Base-by-base conservation (phyloP, 2,888 invertebrate species). In the Ernsta delagoae region DNA sequence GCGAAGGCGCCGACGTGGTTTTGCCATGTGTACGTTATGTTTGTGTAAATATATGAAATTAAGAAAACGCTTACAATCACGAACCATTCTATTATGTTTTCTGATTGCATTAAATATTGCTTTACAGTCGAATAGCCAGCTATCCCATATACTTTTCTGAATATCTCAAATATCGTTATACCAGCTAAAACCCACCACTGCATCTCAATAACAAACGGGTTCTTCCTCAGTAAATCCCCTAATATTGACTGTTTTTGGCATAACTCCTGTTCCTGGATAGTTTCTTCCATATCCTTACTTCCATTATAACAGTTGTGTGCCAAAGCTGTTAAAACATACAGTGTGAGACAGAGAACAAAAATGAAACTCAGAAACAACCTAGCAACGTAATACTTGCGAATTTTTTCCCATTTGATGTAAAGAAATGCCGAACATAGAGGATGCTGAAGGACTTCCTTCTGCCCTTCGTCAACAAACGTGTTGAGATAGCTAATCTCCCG, bases 381-480 rank as follows among this genome's bases (percentile, higher is more conserved):
- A 0, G 96, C 97, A 11, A 97, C 96, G 80, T 98, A 98, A 82
- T 97, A 98, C 88, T 97, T 97, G 39, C 97, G 94, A 74, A 98
- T 97, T 85, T 98, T 97, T 78, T 97, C 97, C 98, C 98, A 98
- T 83, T 98, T 98, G 64, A 98, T 95, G 81, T 97, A 96, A 0
- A 98, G 92, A 82, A 98, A 98, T 0, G 98, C 97, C 7, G 98
- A 97, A 83, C 98, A 98, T 4, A 98, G 88, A 0, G 98, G 98
- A 90, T 98, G 98, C 65, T 97, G 94, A 3, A 98, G 87, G 50
- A 98, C 96, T 83, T 97, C 97, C 80, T 98, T 98, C 82, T 98
- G 98, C 0, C 98, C 97, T 85, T 97, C 97, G 76, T 97, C 97
- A 0, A 98, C 97, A 75, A 98, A 97, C 0, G 97, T 97, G 76